phyloP scores from a whole-genome alignment of 2,113 vertebrate species.

The Ceratotherium simum region DNA sequence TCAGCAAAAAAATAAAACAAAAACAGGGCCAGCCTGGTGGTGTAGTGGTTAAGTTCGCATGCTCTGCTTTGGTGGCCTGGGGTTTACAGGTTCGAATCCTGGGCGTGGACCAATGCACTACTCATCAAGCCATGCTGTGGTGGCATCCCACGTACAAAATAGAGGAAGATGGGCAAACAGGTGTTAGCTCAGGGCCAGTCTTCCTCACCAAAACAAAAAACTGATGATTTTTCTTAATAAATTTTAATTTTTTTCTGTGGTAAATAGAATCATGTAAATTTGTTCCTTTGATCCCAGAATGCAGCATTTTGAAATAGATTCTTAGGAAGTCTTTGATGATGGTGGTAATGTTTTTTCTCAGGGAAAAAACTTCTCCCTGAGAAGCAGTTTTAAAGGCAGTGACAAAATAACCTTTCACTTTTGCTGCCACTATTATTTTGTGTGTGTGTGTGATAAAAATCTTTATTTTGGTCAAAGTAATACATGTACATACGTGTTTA shows the following conservation, averaged over 20 bases:
- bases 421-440: neutral
- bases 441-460: neutral
- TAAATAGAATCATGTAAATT: neutral
- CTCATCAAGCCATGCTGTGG: too few species aligned
- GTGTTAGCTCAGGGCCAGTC: too few species aligned
- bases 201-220: too few species aligned
- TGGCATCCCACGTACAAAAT: too few species aligned
- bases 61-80: too few species aligned
- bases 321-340: neutral
- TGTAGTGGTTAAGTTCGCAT: too few species aligned
- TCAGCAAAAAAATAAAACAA: too few species aligned
- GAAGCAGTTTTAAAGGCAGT: neutral
- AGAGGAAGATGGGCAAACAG: too few species aligned
- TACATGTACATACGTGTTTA: neutral
- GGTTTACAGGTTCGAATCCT: too few species aligned
- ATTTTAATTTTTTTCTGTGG: neutral
- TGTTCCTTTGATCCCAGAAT: neutral
- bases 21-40: too few species aligned
- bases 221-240: neutral
- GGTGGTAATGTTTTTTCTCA: neutral
- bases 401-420: neutral
- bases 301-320: slow-evolving; percentile 12
- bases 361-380: neutral
- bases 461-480: neutral
- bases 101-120: too few species aligned